Evolutionary conservation across 1,140 invertebrate species (phyloP), one percentile per base, ranked within the genome.

Genomic region (Lithobius niger): DNA sequence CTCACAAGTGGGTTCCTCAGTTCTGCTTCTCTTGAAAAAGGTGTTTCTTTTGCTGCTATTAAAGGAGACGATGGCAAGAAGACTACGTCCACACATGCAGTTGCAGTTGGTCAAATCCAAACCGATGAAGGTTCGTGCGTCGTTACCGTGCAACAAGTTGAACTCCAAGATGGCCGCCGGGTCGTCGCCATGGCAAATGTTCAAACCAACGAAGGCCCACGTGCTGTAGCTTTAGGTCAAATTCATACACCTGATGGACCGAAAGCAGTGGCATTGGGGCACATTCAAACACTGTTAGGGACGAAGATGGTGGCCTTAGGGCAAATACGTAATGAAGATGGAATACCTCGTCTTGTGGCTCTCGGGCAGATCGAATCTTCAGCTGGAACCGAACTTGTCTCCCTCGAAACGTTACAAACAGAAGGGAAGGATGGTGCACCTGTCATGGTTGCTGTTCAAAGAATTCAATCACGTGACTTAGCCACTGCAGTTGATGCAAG

Each of bases 181-280:
- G 13, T 27, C 16, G 16, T 25, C 16, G 4, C 48, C 3, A 10
- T 50, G 25, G 48, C 3, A 27, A 13, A 50, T 13, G 19, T 50
- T 4, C 6, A 27, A 6, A 54, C 59, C 54, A 25, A 58, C 48
- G 60, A 56, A 31, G 63, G 54, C 16, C 26, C 36, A 13, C 31
- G 42, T 21, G 57, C 59, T 26, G 48, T 59, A 18, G 60, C 70
- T 4, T 16, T 47, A 0, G 59, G 59, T 25, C 57, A 60, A 36
- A 52, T 67, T 3, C 61, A 66, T 43, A 54, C 65, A 4, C 52
- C 59, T 15, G 53, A 60, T 19, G 62, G 63, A 10, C 62, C 65
- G 28, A 59, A 59, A 40, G 66, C 63, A 43, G 54, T 74, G 36
- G 60, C 70, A 4, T 19, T 50, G n/a, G 71, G 69, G 57, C 77